phyloP scores from a whole-genome alignment of 2,113 vertebrate species.

The Centropus bengalensis region DNA sequence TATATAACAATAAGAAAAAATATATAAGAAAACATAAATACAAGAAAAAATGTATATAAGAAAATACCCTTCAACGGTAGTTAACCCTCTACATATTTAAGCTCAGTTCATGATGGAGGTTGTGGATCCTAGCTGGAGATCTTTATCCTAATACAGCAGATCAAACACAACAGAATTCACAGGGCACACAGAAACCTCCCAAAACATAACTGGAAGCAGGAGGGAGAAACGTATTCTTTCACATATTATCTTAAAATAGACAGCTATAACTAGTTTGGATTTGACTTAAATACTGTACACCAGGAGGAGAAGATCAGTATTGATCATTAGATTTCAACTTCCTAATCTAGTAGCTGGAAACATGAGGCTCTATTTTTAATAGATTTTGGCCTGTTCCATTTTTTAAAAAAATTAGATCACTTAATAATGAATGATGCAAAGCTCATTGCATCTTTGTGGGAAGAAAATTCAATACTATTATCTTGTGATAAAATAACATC shows the following conservation, averaged over 20 bases:
- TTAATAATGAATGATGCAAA: background rate
- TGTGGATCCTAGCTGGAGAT: background rate
- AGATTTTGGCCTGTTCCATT: background rate
- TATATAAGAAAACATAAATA: no score
- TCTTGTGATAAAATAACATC: background rate
- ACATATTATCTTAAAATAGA: background rate
- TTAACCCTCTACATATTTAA: background rate
- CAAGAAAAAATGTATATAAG: background rate
- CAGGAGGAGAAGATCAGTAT: background rate
- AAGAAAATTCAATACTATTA: background rate
- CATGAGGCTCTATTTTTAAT: background rate
- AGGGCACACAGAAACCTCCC: background rate
- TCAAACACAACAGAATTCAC: background rate
- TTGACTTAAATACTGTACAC: background rate
- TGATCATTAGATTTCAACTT: background rate
- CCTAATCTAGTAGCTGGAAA: background rate
- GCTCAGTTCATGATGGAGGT: background rate
- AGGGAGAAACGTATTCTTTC: background rate
- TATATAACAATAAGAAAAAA: no score
- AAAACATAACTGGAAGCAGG: background rate
- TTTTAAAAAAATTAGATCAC: background rate
- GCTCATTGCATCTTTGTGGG: background rate
- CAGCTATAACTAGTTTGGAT: background rate
- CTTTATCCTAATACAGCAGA: background rate
- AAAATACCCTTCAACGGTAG: background rate